These are phyloP conservation scores for Cephus runcator DNA, from an alignment of 2,888 invertebrate genomes.

Conservation along the genomic window DNA sequence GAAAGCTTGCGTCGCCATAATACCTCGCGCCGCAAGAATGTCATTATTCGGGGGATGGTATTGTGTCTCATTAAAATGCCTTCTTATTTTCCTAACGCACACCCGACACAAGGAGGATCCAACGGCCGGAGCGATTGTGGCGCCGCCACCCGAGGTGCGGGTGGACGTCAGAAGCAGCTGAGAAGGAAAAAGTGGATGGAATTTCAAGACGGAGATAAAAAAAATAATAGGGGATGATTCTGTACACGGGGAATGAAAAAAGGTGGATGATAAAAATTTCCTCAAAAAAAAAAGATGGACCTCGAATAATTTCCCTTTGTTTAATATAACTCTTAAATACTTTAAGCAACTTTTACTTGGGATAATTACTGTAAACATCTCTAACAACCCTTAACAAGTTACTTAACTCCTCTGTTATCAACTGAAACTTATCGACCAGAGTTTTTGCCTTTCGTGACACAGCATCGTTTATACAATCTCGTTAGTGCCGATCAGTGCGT, in stretches of 20 bases:
- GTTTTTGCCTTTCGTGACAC: constrained; percentile 15
- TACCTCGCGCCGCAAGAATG: constrained; percentile 19
- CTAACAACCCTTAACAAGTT: neutral
- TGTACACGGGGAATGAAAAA: neutral
- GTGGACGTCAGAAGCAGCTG: neutral
- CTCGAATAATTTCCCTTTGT: neutral
- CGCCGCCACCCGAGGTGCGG: neutral
- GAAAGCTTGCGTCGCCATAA: neutral
- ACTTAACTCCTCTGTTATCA: neutral
- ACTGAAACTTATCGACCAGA: constrained; percentile 14
- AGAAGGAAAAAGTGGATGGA: neutral
- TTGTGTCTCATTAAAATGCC: constrained; percentile 22
- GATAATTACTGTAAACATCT: neutral
- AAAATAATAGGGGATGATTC: neutral
- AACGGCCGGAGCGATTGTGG: neutral
- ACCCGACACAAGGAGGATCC: constrained; percentile 3
- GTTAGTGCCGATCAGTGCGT: constrained; percentile 4
- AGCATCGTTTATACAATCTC: constrained; percentile 21
- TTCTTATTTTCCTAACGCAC: constrained; percentile 20
- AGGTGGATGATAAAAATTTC: neutral
- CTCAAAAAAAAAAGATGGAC: neutral
- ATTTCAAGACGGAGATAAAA: neutral
- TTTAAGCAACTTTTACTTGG: neutral
- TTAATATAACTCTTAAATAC: neutral
- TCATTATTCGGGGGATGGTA: constrained; percentile 16